phyloP scores from a whole-genome alignment of 2,888 invertebrate species.

The Patella caerulea region DNA sequence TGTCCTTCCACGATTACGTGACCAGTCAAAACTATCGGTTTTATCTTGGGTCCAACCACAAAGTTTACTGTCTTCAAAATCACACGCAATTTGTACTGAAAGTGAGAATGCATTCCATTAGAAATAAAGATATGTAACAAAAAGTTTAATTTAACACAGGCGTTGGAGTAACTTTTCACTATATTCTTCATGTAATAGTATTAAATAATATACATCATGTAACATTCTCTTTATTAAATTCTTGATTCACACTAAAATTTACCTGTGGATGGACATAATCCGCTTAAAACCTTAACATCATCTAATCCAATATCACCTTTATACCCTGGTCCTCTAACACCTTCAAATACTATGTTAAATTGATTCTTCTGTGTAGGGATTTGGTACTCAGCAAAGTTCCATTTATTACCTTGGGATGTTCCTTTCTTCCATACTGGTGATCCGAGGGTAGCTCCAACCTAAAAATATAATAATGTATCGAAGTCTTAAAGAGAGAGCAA shows the following conservation, averaged over 20 bases:
- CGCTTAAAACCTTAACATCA: slow-evolving; percentile 51
- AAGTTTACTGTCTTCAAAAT: slow-evolving; percentile 52
- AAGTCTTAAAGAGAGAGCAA: background rate
- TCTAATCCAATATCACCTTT: slow-evolving; percentile 64
- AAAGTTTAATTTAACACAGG: no score
- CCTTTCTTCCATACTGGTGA: slow-evolving; percentile 50
- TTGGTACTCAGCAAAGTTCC: slow-evolving; percentile 47
- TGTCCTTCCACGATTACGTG: slow-evolving; percentile 47
- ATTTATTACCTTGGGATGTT: slow-evolving; percentile 58
- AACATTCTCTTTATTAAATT: background rate
- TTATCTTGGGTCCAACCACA: slow-evolving; percentile 62
- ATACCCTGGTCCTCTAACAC: slow-evolving; percentile 58
- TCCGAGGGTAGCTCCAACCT: slow-evolving; percentile 41
- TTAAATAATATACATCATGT: background rate
- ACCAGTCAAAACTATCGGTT: slow-evolving; percentile 61
- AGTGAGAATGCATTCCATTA: background rate
- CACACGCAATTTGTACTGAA: slow-evolving; percentile 47
- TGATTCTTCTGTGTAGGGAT: slow-evolving; percentile 32
- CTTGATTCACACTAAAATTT: background rate
- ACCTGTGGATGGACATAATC: slow-evolving; percentile 48
- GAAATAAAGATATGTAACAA: background rate
- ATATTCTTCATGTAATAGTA: background rate
- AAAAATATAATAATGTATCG: slow-evolving; percentile 14
- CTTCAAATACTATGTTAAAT: slow-evolving; percentile 63
- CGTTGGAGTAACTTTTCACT: no score